Base-by-base conservation (phyloP, 2,113 vertebrate genomes). In the Aldabrachelys gigantea region DNA sequence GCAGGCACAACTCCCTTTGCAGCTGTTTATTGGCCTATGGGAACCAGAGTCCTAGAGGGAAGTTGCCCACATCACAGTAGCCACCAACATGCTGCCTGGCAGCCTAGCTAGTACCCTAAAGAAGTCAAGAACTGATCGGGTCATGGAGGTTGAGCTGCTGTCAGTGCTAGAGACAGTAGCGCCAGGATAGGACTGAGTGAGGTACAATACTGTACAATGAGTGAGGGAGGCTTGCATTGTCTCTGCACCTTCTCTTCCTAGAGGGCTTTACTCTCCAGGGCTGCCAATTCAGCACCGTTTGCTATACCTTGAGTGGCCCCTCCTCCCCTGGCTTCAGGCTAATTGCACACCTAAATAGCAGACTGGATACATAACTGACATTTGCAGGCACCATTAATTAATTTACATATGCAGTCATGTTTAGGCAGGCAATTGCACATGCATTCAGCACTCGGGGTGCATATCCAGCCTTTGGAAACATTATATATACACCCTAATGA, bases 21-120 rank as follows among this genome's bases (percentile, higher is more conserved):
- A 90, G 91, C 85, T 76, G 49, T 85, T 94, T 92, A 91, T 92
- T 95, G 95, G 86, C 80, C 92, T 88, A 35, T 89, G 52, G 54
- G 69, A 90, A 44, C 91, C 85, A 90, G 89, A 38, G 95, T 96
- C 89, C 91, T 96, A 96, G 92, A 76, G 19, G 0, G 11, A 89
- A 93, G 84, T 88, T 95, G 94, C 80, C 82, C 49, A 3, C 79
- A 85, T 84, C 89, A 47, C 41, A 84, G 38, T 59, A 82, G 89
- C 50, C 90, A 96, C 83, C 79, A 93, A 54, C 1, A 0, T 54
- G 12, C 35, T 69, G 88, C 57, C 86, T 93, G 91, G 82, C 84
- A 91, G 91, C 54, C 41, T 5, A 49, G 69, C 89, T 90, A 82
- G 82, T 41, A 91, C 75, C 27, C 89, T 94, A 84, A 24, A 85